Conservation (phyloP, 2,888 invertebrate genomes). For the Megalurothrips usitatus region DNA sequence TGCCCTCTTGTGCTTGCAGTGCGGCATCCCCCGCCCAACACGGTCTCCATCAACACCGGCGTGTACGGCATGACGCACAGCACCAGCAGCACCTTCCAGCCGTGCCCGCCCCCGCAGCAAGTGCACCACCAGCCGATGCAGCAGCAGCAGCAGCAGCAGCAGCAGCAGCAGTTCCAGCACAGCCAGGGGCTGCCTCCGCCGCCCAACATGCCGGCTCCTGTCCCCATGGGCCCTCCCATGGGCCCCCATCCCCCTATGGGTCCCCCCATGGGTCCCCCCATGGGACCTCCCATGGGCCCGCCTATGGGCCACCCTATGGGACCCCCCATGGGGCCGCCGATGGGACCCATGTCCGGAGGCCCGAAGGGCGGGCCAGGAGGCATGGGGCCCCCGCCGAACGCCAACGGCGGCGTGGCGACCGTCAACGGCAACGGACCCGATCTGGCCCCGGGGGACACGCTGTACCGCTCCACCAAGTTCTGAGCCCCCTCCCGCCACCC, state of each 20-base stretch:
- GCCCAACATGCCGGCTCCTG: not conserved
- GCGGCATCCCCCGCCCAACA: conserved; percentile 12
- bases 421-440: not conserved
- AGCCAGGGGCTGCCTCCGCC: not conserved
- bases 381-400: not conserved
- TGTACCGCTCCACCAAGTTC: conserved; percentile 16
- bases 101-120: not conserved
- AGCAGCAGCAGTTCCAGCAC: conserved; percentile 2
- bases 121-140: not conserved
- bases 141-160: not conserved
- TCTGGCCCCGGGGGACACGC: not conserved
- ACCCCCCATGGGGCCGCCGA: not conserved
- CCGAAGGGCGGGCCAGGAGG: not conserved
- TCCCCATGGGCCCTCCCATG: conserved; percentile 10
- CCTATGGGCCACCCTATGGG: not conserved
- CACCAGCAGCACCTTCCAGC: conserved; percentile 12
- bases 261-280: not conserved
- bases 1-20: not conserved
- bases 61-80: conserved; percentile 17
- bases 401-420: not conserved
- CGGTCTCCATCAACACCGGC: not conserved
- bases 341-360: not conserved
- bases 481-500: not conserved
- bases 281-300: not conserved
- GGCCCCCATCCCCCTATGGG: not conserved